These are phyloP conservation scores for Stomatorhinus ivindoensis DNA, from an alignment of 2,113 vertebrate species.

Conservation along the genomic window DNA sequence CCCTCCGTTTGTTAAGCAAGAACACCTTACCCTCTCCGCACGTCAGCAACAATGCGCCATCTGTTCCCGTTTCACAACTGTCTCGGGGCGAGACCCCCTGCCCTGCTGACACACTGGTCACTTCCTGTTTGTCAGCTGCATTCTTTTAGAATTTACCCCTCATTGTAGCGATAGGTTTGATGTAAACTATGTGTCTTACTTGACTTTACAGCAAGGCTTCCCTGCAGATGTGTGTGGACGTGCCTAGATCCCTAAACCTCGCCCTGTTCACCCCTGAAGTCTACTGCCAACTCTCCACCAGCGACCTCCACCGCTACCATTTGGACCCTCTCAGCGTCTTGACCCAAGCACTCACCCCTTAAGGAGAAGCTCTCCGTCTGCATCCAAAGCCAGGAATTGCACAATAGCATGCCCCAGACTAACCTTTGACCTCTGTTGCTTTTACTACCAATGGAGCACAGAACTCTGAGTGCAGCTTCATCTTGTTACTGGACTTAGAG, in stretches of 20 bases:
- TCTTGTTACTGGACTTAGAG: not conserved
- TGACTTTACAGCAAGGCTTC: conserved; percentile 30
- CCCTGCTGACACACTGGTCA: too few species aligned
- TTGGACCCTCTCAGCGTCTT: conserved; percentile 51
- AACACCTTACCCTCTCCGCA: too few species aligned
- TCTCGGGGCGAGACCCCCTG: too few species aligned
- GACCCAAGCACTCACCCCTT: conserved; percentile 5
- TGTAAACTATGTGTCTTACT: not conserved
- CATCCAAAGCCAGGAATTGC: not conserved
- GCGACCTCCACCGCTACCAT: conserved; percentile 57
- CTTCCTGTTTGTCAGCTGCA: too few species aligned
- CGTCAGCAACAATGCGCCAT: too few species aligned
- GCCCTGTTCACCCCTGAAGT: conserved; percentile 26
- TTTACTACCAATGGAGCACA: not conserved
- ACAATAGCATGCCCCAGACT: not conserved
- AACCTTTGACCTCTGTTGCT: not conserved
- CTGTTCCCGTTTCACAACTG: too few species aligned
- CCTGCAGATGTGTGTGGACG: conserved; percentile 60
- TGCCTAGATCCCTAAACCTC: conserved; percentile 31
- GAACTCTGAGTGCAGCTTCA: not conserved
- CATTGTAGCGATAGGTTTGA: not conserved
- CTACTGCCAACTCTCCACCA: conserved; percentile 47
- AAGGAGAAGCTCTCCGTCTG: not conserved
- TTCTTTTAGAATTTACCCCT: too few species aligned
- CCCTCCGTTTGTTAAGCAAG: too few species aligned